Percentiles rank a stretch among this genome's conserved stretches.
Evolutionary conservation across 1,140 invertebrate species (phyloP).

Genomic region (Drosophila guanche): DNA sequence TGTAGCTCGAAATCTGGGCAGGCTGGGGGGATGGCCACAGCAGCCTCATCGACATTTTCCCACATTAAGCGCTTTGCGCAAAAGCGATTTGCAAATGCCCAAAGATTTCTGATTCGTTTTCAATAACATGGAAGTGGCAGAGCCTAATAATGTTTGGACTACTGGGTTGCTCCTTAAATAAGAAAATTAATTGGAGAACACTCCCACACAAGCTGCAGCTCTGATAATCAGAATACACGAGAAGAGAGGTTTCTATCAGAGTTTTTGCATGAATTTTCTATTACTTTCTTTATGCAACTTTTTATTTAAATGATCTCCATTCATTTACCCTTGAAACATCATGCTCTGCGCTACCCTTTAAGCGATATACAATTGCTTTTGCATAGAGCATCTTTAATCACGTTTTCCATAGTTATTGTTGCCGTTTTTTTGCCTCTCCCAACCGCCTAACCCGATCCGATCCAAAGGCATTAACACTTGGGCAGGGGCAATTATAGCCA

Average conservation of each 20-base stretch:
- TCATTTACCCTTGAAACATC: not conserved
- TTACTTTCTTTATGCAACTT: not conserved
- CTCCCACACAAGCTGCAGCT: too few species aligned
- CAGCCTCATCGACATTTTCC: slow-evolving; percentile 53
- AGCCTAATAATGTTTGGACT: slow-evolving; percentile 20
- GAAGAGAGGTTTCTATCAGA: too few species aligned
- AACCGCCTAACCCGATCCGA: slow-evolving; percentile 48
- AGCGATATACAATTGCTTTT: slow-evolving; percentile 49
- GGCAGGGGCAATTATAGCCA: slow-evolving; percentile 63
- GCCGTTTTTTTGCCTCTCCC: slow-evolving; percentile 52
- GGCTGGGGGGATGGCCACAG: not conserved
- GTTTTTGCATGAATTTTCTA: not conserved
- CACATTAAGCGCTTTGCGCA: slow-evolving; percentile 47
- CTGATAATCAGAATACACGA: too few species aligned
- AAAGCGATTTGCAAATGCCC: slow-evolving; percentile 55
- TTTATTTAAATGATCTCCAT: not conserved
- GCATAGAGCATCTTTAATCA: slow-evolving; percentile 79
- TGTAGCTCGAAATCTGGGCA: not conserved
- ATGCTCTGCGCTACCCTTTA: slow-evolving; percentile 13
- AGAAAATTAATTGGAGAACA: not conserved
- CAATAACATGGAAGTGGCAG: slow-evolving; percentile 52
- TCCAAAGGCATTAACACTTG: slow-evolving; percentile 59
- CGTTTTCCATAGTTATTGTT: slow-evolving; percentile 72
- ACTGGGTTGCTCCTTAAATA: slow-evolving; percentile 7
- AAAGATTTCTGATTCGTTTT: slow-evolving; percentile 51